Base-by-base conservation (phyloP, 2,888 invertebrate genomes). In the Shargacucullia verbasci region DNA sequence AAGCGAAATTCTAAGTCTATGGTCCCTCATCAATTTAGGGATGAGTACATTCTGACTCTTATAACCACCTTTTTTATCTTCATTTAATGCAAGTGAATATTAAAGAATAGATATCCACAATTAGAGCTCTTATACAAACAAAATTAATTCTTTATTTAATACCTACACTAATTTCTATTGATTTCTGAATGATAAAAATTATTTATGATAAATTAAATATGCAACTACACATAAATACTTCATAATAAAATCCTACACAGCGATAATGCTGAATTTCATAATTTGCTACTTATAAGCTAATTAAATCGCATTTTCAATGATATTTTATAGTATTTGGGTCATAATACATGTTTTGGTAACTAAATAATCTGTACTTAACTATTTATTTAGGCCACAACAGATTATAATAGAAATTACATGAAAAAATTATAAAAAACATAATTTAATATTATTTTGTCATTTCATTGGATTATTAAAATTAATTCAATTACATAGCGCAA, bases 191-290 rank as follows among this genome's bases (percentile, higher is more conserved):
- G n/a, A n/a, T n/a, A 20, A 20, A 20, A 20, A 20, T 3, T 4
- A 34, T 14, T 35, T 12, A 3, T 34, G 15, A 31, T 20, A 29
- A 61, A 33, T 20, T 46, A 35, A 14, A 49, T 15, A 31, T 43
- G 33, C 43, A 50, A 15, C 11, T 33, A 60, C 31, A 20, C 27
- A 31, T 29, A 43, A 47, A 50, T 49, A 49, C 37, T 46, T 39
- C n/a, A 34, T 29, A n/a, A 20, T 41, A 20, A 44, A 12, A 14
- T 44, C 44, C 34, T 39, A 62, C 9, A 41, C n/a, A n/a, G n/a
- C n/a, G n/a, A n/a, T n/a, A 13, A 11, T 1, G 27, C 34, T 47
- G 46, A 9, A 9, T 29, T 29, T 9, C 29, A 29, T 29, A 20
- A 20, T 20, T 20, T 20, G 7, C 29, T 29, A 9, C 29, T 9